Evolutionary conservation across 2,797 vertebrate genomes (phyloP), one percentile per base, ranked within the genome.

Genomic region (Enteromius mattozi): DNA sequence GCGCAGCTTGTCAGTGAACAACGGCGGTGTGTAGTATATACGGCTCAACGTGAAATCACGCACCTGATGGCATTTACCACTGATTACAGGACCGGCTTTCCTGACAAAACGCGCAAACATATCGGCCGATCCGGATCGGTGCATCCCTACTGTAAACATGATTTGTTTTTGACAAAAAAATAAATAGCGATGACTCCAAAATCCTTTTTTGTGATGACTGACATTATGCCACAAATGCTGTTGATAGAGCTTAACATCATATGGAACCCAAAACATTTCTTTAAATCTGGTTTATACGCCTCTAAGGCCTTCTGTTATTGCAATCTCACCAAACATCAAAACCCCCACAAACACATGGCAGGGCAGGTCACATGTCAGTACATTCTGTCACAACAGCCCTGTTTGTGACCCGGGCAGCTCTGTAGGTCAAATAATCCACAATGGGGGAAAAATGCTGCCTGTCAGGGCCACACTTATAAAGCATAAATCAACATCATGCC

Each of bases 401-500:
- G 21, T 66, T 82, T 45, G 10, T 59, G 65, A 70, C 49, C 61
- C 37, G 0, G 49, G 21, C 45, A 77, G 71, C 61, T 17, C 82
- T 83, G 61, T 16, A 71, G 74, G 59, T 77, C 61, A 83, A 83
- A 30, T 27, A 78, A 49, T 61, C 54, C 75, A 40, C 49, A 59
- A 45, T 13, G 35, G 35, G 35, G 24, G 56, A n/a, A 78, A 69
- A 24, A 78, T 70, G 37, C 37, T 70, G 63, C 10, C 47, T 70
- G 65, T 59, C 75, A 81, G 45, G 24, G 42, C 75, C 37, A 9
- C 51, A 47, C 37, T 47, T 49, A 76, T n/a, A 33, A 77, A 77
- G 19, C 37, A 74, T 21, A 63, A 63, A 68, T 65, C 71, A 78
- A 75, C 59, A 72, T 59, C 59, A 72, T 45, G 17, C 2, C 68